Conservation (phyloP, 2,888 invertebrate genomes). For the Hipparchia sbordonii region DNA sequence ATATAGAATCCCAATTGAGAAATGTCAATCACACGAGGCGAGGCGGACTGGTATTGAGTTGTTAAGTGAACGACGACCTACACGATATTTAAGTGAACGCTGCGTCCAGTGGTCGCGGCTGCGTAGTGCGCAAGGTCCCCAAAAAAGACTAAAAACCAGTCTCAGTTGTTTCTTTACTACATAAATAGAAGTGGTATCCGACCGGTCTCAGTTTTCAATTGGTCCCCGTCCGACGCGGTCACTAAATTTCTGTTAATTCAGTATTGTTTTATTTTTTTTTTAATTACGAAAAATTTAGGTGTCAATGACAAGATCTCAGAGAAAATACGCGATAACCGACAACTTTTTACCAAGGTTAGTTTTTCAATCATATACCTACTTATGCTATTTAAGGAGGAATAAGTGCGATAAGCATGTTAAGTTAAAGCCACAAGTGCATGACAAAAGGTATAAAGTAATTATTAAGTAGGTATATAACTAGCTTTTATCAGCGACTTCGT, state of each 20-base stretch:
- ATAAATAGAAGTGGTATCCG: conserved; percentile 54
- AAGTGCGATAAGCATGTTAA: not conserved
- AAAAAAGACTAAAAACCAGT: conserved; percentile 26
- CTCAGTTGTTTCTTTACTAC: conserved; percentile 33
- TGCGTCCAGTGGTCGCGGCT: too few species aligned
- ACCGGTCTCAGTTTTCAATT: conserved; percentile 54
- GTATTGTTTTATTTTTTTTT: conserved; percentile 59
- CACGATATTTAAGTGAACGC: too few species aligned
- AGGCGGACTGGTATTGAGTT: too few species aligned
- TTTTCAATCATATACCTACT: not conserved
- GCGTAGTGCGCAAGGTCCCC: too few species aligned
- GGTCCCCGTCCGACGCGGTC: conserved; percentile 56
- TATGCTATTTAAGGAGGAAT: not conserved
- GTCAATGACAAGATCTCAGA: conserved; percentile 83
- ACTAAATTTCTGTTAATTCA: conserved; percentile 60
- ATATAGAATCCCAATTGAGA: too few species aligned
- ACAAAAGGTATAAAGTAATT: too few species aligned
- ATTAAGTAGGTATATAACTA: too few species aligned
- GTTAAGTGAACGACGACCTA: too few species aligned
- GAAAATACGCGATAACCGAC: conserved; percentile 79
- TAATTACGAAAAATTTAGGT: conserved; percentile 66
- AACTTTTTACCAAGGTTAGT: conserved; percentile 81
- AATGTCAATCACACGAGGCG: too few species aligned
- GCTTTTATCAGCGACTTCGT: too few species aligned
- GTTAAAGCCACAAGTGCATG: not conserved